Evolutionary conservation across 2,797 vertebrate genomes (phyloP).

Genomic region (Ibycter americanus): DNA sequence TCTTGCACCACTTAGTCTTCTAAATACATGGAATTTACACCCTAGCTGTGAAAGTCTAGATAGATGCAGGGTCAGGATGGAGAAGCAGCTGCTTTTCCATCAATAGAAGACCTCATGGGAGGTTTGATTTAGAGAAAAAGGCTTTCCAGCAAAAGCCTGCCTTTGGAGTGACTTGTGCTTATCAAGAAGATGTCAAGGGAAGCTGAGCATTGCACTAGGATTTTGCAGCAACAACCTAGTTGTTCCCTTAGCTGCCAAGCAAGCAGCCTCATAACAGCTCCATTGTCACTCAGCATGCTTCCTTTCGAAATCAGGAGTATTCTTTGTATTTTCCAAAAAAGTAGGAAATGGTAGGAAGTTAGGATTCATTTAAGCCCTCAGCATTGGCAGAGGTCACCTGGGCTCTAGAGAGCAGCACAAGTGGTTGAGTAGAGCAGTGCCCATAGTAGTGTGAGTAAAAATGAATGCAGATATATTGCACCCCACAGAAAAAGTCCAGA

Average conservation of each 20-base stretch:
- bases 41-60: background rate
- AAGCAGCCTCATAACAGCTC: background rate
- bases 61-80: background rate
- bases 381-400: background rate
- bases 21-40: background rate
- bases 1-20: background rate
- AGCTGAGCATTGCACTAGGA: background rate
- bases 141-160: background rate
- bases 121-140: background rate
- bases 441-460: background rate
- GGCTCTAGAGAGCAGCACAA: background rate
- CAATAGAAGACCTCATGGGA: background rate
- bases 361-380: background rate
- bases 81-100: background rate
- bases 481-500: background rate
- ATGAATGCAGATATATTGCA: background rate
- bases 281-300: background rate
- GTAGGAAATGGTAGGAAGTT: background rate
- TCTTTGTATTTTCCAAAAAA: background rate
- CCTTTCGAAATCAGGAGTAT: background rate
- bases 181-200: background rate
- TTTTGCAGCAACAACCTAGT: background rate
- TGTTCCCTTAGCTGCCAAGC: background rate
- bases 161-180: background rate
- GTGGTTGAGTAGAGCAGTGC: fast-evolving